Evolutionary conservation across 1,140 invertebrate genomes (phyloP).

Genomic region (Akabosia matsudoensis): DNA sequence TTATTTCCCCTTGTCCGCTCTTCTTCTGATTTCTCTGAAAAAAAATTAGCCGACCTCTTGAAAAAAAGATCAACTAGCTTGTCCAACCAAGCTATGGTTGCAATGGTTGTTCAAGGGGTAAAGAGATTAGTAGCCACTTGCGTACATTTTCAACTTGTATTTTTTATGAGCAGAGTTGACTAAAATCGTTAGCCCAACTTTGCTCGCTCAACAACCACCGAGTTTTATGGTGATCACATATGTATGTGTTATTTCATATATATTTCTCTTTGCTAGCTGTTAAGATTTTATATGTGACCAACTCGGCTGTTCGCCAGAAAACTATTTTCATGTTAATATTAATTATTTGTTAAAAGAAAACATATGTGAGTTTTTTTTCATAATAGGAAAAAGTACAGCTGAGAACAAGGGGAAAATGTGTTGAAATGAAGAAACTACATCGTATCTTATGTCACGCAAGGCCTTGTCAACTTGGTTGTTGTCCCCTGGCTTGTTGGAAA

Average conservation of each 20-base stretch:
- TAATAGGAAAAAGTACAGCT: not conserved
- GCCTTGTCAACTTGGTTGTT: not conserved
- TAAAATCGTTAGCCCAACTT: not conserved
- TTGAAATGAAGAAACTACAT: slow-evolving; percentile 7
- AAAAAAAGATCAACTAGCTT: not conserved
- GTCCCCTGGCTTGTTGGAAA: not conserved
- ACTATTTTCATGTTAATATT: not conserved
- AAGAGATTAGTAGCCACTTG: not conserved
- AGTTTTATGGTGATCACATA: too few relatives aligned
- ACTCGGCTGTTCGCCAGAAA: too few relatives aligned
- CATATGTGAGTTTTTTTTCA: not conserved
- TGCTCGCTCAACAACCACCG: not conserved
- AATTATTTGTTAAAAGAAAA: not conserved
- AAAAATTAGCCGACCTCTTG: not conserved
- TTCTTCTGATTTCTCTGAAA: not conserved
- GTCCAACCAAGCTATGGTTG: not conserved
- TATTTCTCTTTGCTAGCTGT: too few relatives aligned
- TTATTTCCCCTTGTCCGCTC: not conserved
- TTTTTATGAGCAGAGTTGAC: not conserved
- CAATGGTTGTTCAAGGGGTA: too few relatives aligned
- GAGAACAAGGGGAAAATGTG: not conserved
- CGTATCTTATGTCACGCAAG: slow-evolving; percentile 13
- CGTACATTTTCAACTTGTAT: not conserved
- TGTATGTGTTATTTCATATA: too few relatives aligned
- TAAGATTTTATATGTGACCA: too few relatives aligned